Evolutionary conservation across 2,888 invertebrate genomes (phyloP).

Genomic region (Nesidiocoris tenuis): DNA sequence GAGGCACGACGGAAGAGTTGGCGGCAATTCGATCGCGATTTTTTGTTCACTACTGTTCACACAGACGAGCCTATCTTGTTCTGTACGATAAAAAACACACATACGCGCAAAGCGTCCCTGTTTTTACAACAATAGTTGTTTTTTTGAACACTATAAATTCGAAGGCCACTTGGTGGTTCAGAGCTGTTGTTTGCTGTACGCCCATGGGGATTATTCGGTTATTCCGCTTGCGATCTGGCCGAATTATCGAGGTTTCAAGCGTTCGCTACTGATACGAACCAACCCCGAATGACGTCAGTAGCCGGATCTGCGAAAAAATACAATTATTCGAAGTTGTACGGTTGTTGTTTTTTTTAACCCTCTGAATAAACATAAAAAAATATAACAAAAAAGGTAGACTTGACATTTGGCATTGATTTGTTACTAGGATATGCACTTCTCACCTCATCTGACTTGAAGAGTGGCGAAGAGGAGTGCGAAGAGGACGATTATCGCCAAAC

Average conservation of each 20-base stretch:
- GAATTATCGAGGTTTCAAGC: constrained; percentile 2
- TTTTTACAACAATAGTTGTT: neutral
- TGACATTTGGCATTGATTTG: too few relatives aligned
- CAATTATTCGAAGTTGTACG: neutral
- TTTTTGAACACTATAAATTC: constrained; percentile 36
- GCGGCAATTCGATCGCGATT: neutral
- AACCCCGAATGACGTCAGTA: constrained; percentile 44
- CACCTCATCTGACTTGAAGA: constrained; percentile 48
- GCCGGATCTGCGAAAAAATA: constrained; percentile 43
- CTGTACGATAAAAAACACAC: neutral
- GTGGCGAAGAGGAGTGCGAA: constrained; percentile 46
- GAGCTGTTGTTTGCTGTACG: constrained; percentile 11
- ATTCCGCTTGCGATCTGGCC: neutral
- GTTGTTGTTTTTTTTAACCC: too few relatives aligned
- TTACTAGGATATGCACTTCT: too few relatives aligned
- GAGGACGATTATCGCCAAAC: constrained; percentile 47
- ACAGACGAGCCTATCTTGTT: neutral
- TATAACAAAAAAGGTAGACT: too few relatives aligned
- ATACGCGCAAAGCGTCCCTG: neutral
- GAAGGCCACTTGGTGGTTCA: constrained; percentile 46
- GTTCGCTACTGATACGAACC: constrained; percentile 33
- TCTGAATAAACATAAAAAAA: too few relatives aligned
- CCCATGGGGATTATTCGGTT: neutral
- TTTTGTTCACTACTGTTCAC: too few relatives aligned
- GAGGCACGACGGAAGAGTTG: neutral